Base-by-base conservation (phyloP, 1,140 invertebrate genomes). In the Aphelinus certus region DNA sequence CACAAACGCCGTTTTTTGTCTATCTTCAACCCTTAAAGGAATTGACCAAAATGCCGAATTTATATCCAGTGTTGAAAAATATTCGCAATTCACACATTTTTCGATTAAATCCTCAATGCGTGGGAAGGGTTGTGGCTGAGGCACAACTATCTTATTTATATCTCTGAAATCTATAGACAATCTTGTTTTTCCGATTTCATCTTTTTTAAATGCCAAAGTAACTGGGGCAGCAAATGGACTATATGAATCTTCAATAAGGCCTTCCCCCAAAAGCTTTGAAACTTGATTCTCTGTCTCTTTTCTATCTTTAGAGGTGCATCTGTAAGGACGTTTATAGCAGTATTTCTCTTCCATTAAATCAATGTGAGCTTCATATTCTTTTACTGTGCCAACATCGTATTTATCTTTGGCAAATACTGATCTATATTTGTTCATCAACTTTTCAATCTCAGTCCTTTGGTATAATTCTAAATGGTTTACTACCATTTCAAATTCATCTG, bases 1-100 rank as follows among this genome's bases (percentile, higher is more conserved):
- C 45, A 83, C 71, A 56, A 84, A 83, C 26, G 48, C 80, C 3
- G 79, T 79, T 72, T 87, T 86, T 7, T 81, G 6, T 76, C 82
- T 83, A 71, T 87, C 82, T 78, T 81, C 64, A 51, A 80, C 76
- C 67, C 77, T 53, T 5, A 84, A 26, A 2, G 83, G 83, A n/a
- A 86, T 85, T 45, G 84, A 84, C 84, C 84, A 86, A 72, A 86
- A 87, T 7, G 85, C 85, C 7, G 82, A 85, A 77, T 84, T 86
- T 51, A 86, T 81, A 69, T 86, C 84, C 1, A 86, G 64, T 53
- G 75, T 82, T 26, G 83, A 70, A 57, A 85, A 87, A 67, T 71
- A 86, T 62, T 79, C 83, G 49, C 81, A 86, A 78, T 76, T 75
- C 82, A 71, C 75, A 43, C 71, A 58, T 76, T 74, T 76, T 51